These are phyloP conservation scores for Porites lutea DNA, from an alignment of 64 coral and sea anemone genomes.

Conservation along the genomic window DNA sequence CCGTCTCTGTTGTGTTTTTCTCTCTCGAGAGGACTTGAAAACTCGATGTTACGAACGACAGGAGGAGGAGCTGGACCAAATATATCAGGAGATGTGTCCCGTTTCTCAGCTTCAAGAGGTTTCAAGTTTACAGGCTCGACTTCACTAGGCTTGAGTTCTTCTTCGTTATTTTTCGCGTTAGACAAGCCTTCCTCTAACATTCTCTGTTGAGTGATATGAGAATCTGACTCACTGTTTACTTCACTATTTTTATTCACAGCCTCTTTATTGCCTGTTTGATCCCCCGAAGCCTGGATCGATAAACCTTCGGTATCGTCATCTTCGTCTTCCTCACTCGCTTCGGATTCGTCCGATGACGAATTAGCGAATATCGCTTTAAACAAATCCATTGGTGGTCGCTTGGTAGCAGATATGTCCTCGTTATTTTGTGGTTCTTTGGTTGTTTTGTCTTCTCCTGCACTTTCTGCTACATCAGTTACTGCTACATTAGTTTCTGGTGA, in stretches of 20 bases:
- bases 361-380: constrained; percentile 98
- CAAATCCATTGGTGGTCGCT: constrained; percentile 91
- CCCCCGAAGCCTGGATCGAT: not conserved
- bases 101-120: not conserved
- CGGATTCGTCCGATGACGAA: constrained; percentile 81
- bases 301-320: not conserved
- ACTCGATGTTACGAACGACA: not conserved
- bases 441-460: not conserved
- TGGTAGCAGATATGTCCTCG: constrained; percentile 21
- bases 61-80: constrained; percentile 63
- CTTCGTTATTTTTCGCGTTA: not conserved
- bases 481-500: too few relatives aligned
- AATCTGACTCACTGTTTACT: not conserved
- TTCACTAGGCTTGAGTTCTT: not conserved
- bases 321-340: constrained; percentile 69
- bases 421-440: not conserved
- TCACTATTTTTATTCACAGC: not conserved
- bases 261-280: not conserved
- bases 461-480: not conserved
- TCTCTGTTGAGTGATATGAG: not conserved
- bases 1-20: constrained; percentile 3
- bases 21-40: too few relatives aligned
- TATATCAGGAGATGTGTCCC: not conserved
- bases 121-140: too few relatives aligned
- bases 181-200: not conserved